Percentiles rank a stretch among this genome's conserved stretches.
Evolutionary conservation across 1,140 invertebrate species (phyloP).

Genomic region (Lucilia sericata): DNA sequence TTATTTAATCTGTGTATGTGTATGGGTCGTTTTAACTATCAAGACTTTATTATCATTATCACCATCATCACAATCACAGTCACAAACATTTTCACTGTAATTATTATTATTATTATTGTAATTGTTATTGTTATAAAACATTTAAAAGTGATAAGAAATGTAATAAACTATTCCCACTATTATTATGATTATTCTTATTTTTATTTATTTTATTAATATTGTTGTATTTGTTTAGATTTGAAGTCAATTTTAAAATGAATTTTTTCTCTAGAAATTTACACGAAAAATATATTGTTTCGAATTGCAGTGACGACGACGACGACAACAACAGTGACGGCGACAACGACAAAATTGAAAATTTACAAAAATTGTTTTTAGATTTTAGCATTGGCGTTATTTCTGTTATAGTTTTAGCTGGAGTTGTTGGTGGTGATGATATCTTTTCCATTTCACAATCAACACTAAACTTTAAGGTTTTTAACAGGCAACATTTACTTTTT

Average conservation of each 20-base stretch:
- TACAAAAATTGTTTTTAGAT: not conserved
- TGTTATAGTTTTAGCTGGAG: not conserved
- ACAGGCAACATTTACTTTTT: conserved; percentile 42
- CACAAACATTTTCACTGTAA: conserved; percentile 53
- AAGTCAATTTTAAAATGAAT: not conserved
- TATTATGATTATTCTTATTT: not conserved
- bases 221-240: not conserved
- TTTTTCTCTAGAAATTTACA: not conserved
- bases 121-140: conserved; percentile 2
- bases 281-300: not conserved
- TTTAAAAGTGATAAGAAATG: conserved; percentile 1
- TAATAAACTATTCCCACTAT: not conserved
- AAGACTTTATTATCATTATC: not conserved
- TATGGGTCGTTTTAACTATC: not conserved
- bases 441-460: conserved; percentile 59
- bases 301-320: no score
- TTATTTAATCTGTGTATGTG: not conserved
- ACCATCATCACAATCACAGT: not conserved
- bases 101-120: conserved; percentile 9
- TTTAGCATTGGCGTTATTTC: not conserved
- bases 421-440: conserved; percentile 47
- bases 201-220: not conserved
- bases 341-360: not conserved
- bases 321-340: not conserved
- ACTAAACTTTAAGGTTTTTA: conserved; percentile 55